Conservation (phyloP, 92 coral and sea anemone species). For the Palythoa grandis region DNA sequence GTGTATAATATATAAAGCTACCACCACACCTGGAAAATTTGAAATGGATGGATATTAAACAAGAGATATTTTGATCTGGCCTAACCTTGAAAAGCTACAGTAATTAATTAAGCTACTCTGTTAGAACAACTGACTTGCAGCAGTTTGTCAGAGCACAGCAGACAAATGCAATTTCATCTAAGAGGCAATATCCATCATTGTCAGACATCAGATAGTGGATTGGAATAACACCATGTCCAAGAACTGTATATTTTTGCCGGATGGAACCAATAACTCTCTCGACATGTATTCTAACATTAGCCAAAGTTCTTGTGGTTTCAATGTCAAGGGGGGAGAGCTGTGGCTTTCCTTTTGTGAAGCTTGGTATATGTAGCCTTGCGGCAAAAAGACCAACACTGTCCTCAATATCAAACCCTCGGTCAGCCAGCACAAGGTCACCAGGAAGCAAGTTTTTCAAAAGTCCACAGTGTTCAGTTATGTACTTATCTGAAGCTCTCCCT, state of each 20-base stretch:
- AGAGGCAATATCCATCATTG: conserved; percentile 35
- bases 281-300: conserved; percentile 48
- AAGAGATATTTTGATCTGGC: no score
- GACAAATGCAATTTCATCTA: conserved; percentile 52
- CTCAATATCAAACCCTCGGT: conserved; percentile 46
- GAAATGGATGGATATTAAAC: no score
- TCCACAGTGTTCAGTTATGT: conserved; percentile 72
- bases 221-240: conserved; percentile 42
- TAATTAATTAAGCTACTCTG: background rate
- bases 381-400: conserved; percentile 43
- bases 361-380: conserved; percentile 44
- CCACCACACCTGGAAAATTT: no score
- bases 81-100: no score
- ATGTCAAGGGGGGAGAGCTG: conserved; percentile 43
- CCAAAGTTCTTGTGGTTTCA: conserved; percentile 55
- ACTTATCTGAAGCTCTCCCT: conserved; percentile 66
- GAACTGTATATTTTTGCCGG: conserved; percentile 43
- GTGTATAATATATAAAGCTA: no score
- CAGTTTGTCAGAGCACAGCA: conserved; percentile 44
- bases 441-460: conserved; percentile 62
- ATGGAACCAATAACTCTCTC: conserved; percentile 52
- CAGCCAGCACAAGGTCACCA: conserved; percentile 65
- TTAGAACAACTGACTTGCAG: conserved; percentile 28
- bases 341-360: conserved; percentile 53
- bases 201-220: conserved; percentile 34